These are phyloP conservation scores for Andrena praecox DNA, from an alignment of 2,888 invertebrate genomes.

Conservation along the genomic window DNA sequence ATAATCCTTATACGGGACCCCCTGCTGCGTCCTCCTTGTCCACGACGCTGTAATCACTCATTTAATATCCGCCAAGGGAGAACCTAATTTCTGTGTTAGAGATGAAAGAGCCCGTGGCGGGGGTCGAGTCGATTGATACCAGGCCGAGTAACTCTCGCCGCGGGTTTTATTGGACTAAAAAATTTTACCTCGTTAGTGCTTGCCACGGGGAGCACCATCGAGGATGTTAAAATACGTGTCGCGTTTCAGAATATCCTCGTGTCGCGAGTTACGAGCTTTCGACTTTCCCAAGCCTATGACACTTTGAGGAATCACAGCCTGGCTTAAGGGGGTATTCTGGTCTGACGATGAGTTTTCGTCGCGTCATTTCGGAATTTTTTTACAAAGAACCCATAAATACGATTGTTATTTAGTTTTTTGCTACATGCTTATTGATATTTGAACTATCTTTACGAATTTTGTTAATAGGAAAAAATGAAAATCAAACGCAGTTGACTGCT, in stretches of 20 bases:
- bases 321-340: too few species aligned
- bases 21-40: slow-evolving; percentile 29
- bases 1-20: slow-evolving; percentile 54
- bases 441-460: too few species aligned
- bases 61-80: slow-evolving; percentile 61
- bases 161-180: slow-evolving; percentile 19
- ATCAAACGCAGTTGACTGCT: too few species aligned
- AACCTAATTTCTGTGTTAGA: slow-evolving; percentile 49
- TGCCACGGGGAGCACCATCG: background rate
- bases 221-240: background rate
- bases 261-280: too few species aligned
- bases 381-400: too few species aligned
- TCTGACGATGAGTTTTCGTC: too few species aligned
- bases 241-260: background rate
- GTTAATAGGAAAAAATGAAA: too few species aligned
- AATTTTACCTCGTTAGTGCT: background rate
- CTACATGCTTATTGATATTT: too few species aligned
- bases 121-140: slow-evolving; percentile 20
- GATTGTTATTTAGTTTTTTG: too few species aligned
- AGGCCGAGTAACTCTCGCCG: background rate
- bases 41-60: slow-evolving; percentile 53
- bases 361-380: too few species aligned
- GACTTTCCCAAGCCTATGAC: too few species aligned
- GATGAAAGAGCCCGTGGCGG: slow-evolving; percentile 46
- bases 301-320: too few species aligned